Evolutionary conservation across 2,888 invertebrate species (phyloP), one percentile per base, ranked within the genome.

Genomic region (Watsonalla cultraria): DNA sequence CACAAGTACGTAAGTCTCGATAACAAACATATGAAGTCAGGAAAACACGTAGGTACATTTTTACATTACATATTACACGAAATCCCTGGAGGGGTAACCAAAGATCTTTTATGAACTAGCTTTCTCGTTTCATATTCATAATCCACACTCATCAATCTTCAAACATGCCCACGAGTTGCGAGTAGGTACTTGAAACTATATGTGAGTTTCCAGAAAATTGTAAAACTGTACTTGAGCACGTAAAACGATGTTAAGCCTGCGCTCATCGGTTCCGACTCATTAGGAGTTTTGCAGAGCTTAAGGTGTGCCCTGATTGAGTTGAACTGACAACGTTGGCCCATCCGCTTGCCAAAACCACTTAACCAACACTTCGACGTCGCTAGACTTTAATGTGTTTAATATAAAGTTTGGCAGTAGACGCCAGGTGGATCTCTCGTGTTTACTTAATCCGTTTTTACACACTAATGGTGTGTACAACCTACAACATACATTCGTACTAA

Each of bases 321-420:
- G 74, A 81, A 70, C 81, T 79, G 79, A 76, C 79, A 79, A 77
- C 78, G 78, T 76, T 71, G 74, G 78, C 78, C 64, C 72, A 74
- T 72, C 75, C 79, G 78, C 82, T 78, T 84, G 84, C 85, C 89
- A 89, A 87, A 86, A 83, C 85, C 85, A 84, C 86, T 87, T 80
- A 73, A 85, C 69, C 76, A 64, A 65, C 65, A 68, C 66, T 68
- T 68, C 67, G 69, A 68, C 64, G 72, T 70, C 66, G 61, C 68
- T 70, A 62, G 55, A 11, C 11, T 37, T 8, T 37, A 24, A 24
- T 69, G 71, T 70, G 74, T 74, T 74, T 76, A 77, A 76, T 80
- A 82, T 78, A 77, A 79, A 82, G 76, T 85, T 81, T 78, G 80
- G 76, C 80, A 79, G 82, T 82, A 78, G 74, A 73, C 70, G 65